phyloP scores from a whole-genome alignment of 2,113 vertebrate genomes.

The Bettongia penicillata region DNA sequence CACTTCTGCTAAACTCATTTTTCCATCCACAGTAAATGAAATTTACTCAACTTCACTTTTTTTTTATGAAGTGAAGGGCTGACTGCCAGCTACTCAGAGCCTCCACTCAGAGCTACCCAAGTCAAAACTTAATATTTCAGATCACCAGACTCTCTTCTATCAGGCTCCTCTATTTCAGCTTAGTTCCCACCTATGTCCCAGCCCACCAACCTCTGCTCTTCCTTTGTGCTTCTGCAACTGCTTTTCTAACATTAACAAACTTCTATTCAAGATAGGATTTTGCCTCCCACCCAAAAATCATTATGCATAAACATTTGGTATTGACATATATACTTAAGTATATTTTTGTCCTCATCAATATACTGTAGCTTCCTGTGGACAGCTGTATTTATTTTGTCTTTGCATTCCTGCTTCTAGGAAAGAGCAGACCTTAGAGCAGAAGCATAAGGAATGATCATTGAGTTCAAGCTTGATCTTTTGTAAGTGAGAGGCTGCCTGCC shows the following conservation, averaged over 20 bases:
- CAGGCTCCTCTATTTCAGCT: background rate
- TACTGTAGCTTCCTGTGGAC: too few species aligned
- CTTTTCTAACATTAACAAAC: background rate
- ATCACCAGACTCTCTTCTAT: background rate
- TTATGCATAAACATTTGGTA: background rate
- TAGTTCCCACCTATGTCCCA: too few species aligned
- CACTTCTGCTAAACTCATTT: background rate
- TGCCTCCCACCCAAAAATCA: background rate
- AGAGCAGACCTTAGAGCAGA: background rate
- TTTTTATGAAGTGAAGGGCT: background rate
- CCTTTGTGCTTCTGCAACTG: background rate
- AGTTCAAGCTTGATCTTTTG: background rate
- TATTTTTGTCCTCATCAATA: background rate
- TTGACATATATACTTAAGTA: background rate
- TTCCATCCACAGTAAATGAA: background rate
- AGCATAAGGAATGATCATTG: background rate
- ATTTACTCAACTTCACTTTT: background rate
- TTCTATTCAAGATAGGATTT: background rate
- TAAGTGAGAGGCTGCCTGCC: background rate
- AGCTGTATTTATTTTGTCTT: background rate
- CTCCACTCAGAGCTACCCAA: background rate
- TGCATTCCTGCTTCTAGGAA: background rate
- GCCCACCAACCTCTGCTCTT: background rate
- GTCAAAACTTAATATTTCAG: background rate
- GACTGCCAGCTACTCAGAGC: background rate